Evolutionary conservation across 2,113 vertebrate species (phyloP).

Genomic region (Polypterus senegalus): DNA sequence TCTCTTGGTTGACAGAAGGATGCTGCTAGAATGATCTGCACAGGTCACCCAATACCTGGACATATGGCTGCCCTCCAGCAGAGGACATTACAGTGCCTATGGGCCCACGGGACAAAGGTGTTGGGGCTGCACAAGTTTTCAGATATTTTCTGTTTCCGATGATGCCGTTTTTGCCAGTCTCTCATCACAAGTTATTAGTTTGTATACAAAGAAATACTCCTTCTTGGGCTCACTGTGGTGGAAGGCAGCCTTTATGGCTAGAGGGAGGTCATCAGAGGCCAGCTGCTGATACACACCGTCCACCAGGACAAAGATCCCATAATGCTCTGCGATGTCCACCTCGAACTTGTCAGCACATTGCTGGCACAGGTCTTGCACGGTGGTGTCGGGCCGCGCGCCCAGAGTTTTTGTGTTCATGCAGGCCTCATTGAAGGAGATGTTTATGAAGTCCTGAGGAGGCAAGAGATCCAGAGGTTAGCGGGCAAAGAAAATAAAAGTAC

Average conservation of each 20-base stretch:
- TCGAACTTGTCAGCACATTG: conserved; percentile 80
- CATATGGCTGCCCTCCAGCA: no score
- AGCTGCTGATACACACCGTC: conserved; percentile 55
- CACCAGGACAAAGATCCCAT: conserved; percentile 61
- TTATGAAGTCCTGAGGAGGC: conserved; percentile 75
- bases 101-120: no score
- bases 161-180: not conserved
- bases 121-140: no score
- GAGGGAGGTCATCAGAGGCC: conserved; percentile 59
- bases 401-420: conserved; percentile 66
- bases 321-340: conserved; percentile 46
- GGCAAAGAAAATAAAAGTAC: not conserved
- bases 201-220: conserved; percentile 83
- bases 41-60: no score
- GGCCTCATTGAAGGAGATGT: conserved; percentile 64
- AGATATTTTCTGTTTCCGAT: no score
- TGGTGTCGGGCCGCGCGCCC: conserved; percentile 56
- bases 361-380: conserved; percentile 50
- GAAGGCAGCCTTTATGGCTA: conserved; percentile 65
- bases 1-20: no score
- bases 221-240: conserved; percentile 56
- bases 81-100: no score
- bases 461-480: not conserved
- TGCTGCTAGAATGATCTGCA: no score
- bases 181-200: conserved; percentile 36